Conservation (phyloP, 1,140 invertebrate species). For the Steinernema feltiae region DNA sequence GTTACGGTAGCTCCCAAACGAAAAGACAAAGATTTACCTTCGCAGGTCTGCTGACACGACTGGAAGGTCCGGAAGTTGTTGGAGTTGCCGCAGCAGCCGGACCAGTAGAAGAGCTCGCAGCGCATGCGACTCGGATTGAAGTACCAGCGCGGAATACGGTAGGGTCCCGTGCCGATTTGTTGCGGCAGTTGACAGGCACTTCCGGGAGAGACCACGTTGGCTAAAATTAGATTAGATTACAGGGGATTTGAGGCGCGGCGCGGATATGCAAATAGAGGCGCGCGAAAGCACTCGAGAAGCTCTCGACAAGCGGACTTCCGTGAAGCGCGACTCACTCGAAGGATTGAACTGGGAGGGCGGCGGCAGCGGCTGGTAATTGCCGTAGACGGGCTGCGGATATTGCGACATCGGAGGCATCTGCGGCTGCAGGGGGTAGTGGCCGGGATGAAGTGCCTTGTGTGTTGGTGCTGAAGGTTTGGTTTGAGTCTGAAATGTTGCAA, state of each 20-base stretch:
- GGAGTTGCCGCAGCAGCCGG: slow-evolving; percentile 53
- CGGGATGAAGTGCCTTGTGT: neutral
- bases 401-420: neutral
- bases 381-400: neutral
- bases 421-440: neutral
- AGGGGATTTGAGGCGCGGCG: neutral
- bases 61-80: slow-evolving; percentile 50
- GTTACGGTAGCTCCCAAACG: neutral
- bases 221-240: neutral
- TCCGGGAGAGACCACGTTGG: slow-evolving; percentile 15
- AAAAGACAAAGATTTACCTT: slow-evolving; percentile 41
- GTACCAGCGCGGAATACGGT: slow-evolving; percentile 55
- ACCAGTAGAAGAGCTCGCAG: slow-evolving; percentile 57
- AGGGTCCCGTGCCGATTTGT: slow-evolving; percentile 54
- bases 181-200: slow-evolving; percentile 47
- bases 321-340: neutral
- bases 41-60: slow-evolving; percentile 42
- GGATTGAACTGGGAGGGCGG: neutral
- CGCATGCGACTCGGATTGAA: slow-evolving; percentile 42
- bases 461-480: too few species aligned
- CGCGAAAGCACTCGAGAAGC: neutral
- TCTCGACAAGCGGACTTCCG: neutral
- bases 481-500: neutral
- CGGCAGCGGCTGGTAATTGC: neutral
- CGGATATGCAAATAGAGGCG: neutral